A percentile compares a stretch with the other conserved stretches of the same genome.
Conservation (phyloP, 2,888 invertebrate species). For the Netelia inedita region DNA sequence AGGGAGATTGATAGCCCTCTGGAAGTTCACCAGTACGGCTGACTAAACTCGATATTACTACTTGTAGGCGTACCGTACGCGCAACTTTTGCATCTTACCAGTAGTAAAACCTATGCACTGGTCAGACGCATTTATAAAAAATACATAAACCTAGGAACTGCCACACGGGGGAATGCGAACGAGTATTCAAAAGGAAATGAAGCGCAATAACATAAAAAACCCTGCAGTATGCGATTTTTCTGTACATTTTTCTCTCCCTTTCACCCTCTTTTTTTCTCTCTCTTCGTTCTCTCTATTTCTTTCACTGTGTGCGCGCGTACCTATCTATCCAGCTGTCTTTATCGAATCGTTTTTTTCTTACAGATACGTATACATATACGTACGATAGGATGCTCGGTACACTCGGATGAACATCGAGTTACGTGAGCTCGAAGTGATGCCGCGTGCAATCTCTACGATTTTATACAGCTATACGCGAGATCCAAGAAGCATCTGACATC, state of each 20-base stretch:
- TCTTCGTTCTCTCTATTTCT: too few species aligned
- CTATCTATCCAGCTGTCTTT: not conserved
- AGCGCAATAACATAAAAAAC: not conserved
- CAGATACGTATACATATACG: not conserved
- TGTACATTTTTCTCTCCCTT: not conserved
- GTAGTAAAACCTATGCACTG: not conserved
- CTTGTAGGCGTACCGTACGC: not conserved
- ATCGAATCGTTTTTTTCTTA: constrained; percentile 11
- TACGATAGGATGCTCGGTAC: constrained; percentile 30
- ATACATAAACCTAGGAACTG: too few species aligned
- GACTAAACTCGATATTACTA: not conserved
- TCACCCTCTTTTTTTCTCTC: not conserved
- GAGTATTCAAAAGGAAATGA: not conserved
- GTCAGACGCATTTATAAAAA: not conserved
- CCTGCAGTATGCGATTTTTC: not conserved
- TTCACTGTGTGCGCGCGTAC: too few species aligned
- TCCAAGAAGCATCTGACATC: constrained; percentile 46
- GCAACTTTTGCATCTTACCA: not conserved
- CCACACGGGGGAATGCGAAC: not conserved
- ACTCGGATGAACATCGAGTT: constrained; percentile 61
- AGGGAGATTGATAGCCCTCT: constrained; percentile 19
- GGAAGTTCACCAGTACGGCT: not conserved
- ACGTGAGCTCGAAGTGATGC: constrained; percentile 49
- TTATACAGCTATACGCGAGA: constrained; percentile 38
- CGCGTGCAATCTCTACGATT: constrained; percentile 58